Base-by-base conservation (phyloP, 2,113 vertebrate genomes). In the Takifugu bimaculatus region DNA sequence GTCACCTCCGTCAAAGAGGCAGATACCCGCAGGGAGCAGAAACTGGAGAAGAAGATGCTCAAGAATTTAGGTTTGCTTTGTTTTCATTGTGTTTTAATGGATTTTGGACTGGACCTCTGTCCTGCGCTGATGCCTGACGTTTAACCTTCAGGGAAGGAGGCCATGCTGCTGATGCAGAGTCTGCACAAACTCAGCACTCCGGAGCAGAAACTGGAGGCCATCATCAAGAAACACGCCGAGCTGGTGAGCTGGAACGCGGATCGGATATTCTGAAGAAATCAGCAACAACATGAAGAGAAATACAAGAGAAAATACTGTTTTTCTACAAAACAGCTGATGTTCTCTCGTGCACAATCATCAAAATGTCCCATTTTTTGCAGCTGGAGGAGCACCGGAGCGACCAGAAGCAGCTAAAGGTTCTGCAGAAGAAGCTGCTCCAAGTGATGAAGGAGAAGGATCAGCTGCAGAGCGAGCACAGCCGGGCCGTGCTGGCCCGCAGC, bases 191-290 rank as follows among this genome's bases (percentile, higher is more conserved):
- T 97, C 12, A 91, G 80, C 71, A 91, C 90, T 14, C 87, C 96
- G 6, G 95, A 99, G 48, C 91, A 95, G 81, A 98, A 96, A 81
- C 86, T 98, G 70, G 95, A 98, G 47, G 88, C 94, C 65, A 88
- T 98, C 78, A 93, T 97, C 80, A 97, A 94, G 92, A 99, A 99
- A 77, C 97, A 99, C 64, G 93, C 94, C 4, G 94, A 98, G 78
- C 79, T 99, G 94, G 97, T 98, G 88, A 93, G 95, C 88, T 78
- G 50, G 11, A 39, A 39, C 20, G 35, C 7, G 35, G 1, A 39
- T 20, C 20, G 20, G 20, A 20, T 20, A 39, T 35, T 35, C 32
- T 35, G 4, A 7, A 35, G 5, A 39, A 10, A 39, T 32, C 2
- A 32, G 29, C 29, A 32, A 32, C 2, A 32, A 32, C 29, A 20